These are phyloP conservation scores for Tetrax tetrax DNA, from an alignment of 2,113 vertebrate species.

Conservation along the genomic window DNA sequence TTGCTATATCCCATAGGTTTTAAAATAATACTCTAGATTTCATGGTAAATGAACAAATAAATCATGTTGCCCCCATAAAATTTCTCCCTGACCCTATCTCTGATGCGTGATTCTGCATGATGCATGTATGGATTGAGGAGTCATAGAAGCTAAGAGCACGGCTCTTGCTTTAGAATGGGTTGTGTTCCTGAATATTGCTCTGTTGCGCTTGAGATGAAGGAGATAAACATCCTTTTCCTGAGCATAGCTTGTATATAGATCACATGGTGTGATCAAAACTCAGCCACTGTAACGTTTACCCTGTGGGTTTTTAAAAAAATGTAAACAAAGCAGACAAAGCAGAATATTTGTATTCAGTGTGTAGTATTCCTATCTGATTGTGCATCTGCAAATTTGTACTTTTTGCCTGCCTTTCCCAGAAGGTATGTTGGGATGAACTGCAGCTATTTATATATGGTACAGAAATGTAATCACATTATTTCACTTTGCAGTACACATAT, in stretches of 20 bases:
- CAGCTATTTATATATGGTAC: neutral
- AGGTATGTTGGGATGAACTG: neutral
- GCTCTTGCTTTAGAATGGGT: neutral
- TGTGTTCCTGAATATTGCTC: neutral
- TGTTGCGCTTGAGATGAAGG: neutral
- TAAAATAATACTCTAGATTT: constrained; percentile 38
- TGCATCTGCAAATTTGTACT: neutral
- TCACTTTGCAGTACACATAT: neutral
- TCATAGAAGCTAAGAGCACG: neutral
- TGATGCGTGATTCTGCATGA: neutral
- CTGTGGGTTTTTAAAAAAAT: neutral
- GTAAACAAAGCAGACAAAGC: neutral
- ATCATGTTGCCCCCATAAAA: neutral
- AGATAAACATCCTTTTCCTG: neutral
- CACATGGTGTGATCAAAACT: neutral
- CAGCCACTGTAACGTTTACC: neutral
- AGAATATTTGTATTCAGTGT: constrained; percentile 4
- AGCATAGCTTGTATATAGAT: neutral
- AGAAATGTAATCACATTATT: neutral
- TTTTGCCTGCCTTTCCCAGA: neutral
- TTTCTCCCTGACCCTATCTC: constrained; percentile 8
- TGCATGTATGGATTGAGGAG: neutral
- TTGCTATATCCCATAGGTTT: constrained; percentile 19
- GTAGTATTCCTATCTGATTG: neutral
- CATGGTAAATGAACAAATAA: constrained; percentile 49